Evolutionary conservation across 2,888 invertebrate species (phyloP).

Genomic region (Acleris holmiana): DNA sequence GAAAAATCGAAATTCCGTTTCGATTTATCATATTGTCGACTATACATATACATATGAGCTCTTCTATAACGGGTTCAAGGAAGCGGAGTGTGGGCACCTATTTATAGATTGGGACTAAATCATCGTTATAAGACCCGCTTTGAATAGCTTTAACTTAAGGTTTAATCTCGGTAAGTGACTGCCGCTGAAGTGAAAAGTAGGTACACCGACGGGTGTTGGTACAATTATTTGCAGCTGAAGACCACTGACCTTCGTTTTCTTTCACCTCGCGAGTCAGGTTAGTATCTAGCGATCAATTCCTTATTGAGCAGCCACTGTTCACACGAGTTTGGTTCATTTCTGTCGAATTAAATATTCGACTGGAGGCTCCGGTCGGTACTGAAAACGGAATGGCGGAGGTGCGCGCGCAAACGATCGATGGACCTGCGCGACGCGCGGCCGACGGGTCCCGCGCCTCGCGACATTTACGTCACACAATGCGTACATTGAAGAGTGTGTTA

Average conservation of each 20-base stretch:
- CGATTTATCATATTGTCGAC: slow-evolving; percentile 5
- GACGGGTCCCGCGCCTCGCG: slow-evolving; percentile 64
- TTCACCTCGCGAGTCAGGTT: slow-evolving; percentile 44
- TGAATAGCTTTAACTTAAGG: slow-evolving; percentile 8
- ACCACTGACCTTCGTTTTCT: slow-evolving; percentile 57
- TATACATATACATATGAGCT: slow-evolving; percentile 8
- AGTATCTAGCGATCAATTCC: slow-evolving; percentile 50
- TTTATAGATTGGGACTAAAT: neutral
- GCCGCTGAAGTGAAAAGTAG: slow-evolving; percentile 5
- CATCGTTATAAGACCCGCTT: neutral
- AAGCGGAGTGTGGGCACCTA: neutral
- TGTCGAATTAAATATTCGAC: slow-evolving; percentile 72
- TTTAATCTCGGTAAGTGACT: slow-evolving; percentile 29
- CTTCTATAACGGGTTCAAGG: neutral
- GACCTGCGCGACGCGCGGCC: slow-evolving; percentile 72
- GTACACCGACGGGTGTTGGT: neutral
- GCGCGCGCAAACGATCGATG: slow-evolving; percentile 82
- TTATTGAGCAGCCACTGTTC: slow-evolving; percentile 63
- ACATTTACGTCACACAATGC: slow-evolving; percentile 81
- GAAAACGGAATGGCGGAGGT: slow-evolving; percentile 69
- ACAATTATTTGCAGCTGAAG: neutral
- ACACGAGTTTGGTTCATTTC: slow-evolving; percentile 78
- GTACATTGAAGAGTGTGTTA: slow-evolving; percentile 73
- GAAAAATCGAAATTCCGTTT: slow-evolving; percentile 9
- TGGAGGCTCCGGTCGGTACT: slow-evolving; percentile 64